Evolutionary conservation across 2,113 vertebrate species (phyloP).

Genomic region (Antigone vipio): DNA sequence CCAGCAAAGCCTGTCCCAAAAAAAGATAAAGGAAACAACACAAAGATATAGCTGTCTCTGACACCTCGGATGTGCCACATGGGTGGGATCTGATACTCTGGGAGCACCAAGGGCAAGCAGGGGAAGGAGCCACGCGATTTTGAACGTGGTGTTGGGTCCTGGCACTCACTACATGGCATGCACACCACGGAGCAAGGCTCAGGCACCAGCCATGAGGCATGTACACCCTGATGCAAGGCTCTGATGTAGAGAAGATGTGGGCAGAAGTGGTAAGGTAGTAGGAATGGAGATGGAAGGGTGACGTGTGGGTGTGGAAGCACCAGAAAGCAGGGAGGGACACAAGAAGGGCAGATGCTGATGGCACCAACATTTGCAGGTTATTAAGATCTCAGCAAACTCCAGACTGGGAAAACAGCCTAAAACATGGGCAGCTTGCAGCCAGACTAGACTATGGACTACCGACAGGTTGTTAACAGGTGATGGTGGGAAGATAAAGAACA

Average conservation of each 20-base stretch:
- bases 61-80: not conserved
- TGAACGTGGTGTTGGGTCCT: not conserved
- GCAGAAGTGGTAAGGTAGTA: not conserved
- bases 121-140: not conserved
- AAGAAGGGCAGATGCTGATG: not conserved
- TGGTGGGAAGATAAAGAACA: not conserved
- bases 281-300: fast-evolving
- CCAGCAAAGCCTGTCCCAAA: not conserved
- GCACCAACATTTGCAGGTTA: not conserved
- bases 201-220: fast-evolving
- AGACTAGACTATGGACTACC: not conserved
- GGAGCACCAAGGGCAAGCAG: not conserved
- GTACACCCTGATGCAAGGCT: not conserved
- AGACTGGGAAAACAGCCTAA: not conserved
- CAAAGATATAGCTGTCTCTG: not conserved
- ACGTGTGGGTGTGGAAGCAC: not conserved
- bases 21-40: not conserved
- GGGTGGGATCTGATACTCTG: not conserved
- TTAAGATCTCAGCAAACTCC: not conserved
- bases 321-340: not conserved
- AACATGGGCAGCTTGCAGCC: not conserved
- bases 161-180: not conserved
- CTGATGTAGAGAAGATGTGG: fast-evolving
- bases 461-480: no score
- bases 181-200: not conserved